Base-by-base conservation (phyloP, 2,797 vertebrate genomes). In the Xenopus petersii region DNA sequence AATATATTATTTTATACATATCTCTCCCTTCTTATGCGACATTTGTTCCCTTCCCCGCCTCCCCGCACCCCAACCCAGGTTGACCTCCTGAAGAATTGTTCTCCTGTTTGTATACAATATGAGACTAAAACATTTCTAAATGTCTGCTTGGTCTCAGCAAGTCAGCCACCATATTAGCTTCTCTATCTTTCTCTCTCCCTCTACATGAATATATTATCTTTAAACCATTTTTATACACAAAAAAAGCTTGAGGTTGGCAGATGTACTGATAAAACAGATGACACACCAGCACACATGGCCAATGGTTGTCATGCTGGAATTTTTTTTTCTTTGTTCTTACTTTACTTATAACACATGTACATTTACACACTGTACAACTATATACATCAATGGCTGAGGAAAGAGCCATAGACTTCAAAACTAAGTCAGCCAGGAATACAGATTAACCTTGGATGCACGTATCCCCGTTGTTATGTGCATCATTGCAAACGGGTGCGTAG, bases 361-460 rank as follows among this genome's bases (percentile, higher is more conserved):
- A 86, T 88, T 93, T 88, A 90, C 94, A 95, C 87, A 86, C 93
- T 96, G 93, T 96, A 98, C 93, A 95, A 86, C 86, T 90, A 98
- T 98, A 95, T 98, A 98, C 95, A 98, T 86, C 91, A 86, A 88
- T 81, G 85, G 84, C 90, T 85, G 84, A 46, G 58, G 77, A 24
- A 54, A 81, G 71, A 76, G 75, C 64, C 70, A 65, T 71, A 67
- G 79, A 75, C 73, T 58, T 65, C 78, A 72, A 81, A 70, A 80
- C 67, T 74, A 69, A 81, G 67, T 75, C 62, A 67, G 72, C 65
- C 76, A 67, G 77, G 67, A 64, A 75, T 77, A 69, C 76, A 77
- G 67, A 74, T 63, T 65, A 30, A 59, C 30, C 46, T 70, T 75
- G 71, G 69, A 73, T 62, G 72, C n/a, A 65, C 80, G 80, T 80